A percentile compares a stretch with the other conserved stretches of the same genome.
Conservation (phyloP, 2,797 vertebrate species). For the Coranthus polyacanthus region DNA sequence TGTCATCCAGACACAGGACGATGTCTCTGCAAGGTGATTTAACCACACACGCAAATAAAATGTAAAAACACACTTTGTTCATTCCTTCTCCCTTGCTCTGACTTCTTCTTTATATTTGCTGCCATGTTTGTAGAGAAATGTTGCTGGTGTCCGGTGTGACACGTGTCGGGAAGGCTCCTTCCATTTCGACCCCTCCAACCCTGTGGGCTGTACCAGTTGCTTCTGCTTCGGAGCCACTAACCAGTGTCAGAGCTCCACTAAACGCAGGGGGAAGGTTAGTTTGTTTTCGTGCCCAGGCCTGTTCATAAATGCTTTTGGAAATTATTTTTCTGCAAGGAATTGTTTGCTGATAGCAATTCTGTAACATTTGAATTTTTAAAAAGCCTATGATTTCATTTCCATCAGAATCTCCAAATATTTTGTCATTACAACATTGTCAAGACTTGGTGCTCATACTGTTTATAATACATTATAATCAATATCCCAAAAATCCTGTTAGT, state of each 20-base stretch:
- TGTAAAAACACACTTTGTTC: not conserved
- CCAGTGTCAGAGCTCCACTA: conserved; percentile 88
- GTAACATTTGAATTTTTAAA: too few relatives aligned
- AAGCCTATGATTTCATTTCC: too few relatives aligned
- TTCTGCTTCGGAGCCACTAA: conserved; percentile 92
- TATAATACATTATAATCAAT: too few relatives aligned
- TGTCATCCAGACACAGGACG: conserved; percentile 89
- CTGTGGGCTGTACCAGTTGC: conserved; percentile 90
- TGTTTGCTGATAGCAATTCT: too few relatives aligned
- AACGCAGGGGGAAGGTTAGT: conserved; percentile 89
- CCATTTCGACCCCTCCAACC: conserved; percentile 88
- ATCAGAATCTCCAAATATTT: too few relatives aligned
- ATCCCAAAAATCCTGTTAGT: too few relatives aligned
- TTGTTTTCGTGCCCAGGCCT: conserved; percentile 42
- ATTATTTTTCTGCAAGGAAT: conserved; percentile 19
- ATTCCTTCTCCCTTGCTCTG: conserved; percentile 9
- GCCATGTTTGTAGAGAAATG: conserved; percentile 88
- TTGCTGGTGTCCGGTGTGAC: conserved; percentile 88
- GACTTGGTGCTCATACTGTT: too few relatives aligned
- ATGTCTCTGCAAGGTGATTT: conserved; percentile 93
- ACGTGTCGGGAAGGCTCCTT: conserved; percentile 89
- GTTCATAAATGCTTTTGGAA: conserved; percentile 42
- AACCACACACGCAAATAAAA: not conserved
- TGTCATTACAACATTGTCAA: not conserved
- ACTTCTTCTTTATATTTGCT: too few relatives aligned